phyloP scores from a whole-genome alignment of 2,797 vertebrate species.

The Arctocebus calabarensis region DNA sequence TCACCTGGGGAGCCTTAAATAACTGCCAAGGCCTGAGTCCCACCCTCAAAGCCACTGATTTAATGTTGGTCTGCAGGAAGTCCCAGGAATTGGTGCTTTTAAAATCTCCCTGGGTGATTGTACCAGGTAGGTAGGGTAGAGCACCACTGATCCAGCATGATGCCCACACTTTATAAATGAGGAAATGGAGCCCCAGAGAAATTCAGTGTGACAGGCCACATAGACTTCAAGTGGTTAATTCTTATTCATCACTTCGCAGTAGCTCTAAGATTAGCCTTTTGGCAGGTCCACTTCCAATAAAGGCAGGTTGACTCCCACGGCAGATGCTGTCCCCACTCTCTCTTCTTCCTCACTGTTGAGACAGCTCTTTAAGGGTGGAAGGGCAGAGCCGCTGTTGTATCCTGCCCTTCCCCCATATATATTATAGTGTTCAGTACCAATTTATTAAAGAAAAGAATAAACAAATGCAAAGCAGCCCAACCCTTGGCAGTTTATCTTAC shows the following conservation, averaged over 20 bases:
- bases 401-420: background rate
- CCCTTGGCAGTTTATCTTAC: background rate
- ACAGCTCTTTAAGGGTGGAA: background rate
- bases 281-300: background rate
- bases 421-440: background rate
- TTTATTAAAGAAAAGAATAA: background rate
- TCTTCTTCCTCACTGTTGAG: background rate
- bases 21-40: background rate
- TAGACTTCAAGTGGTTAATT: background rate
- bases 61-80: background rate
- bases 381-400: too few relatives aligned
- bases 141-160: background rate
- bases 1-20: slow-evolving; percentile 15
- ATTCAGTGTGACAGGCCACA: background rate
- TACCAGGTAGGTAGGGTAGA: background rate
- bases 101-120: background rate
- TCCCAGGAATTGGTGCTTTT: background rate
- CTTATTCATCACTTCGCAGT: background rate
- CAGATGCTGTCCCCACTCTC: background rate
- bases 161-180: background rate
- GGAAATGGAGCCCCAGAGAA: background rate
- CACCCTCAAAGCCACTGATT: background rate
- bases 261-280: background rate
- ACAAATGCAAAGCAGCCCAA: background rate
- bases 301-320: rapidly evolving